These are phyloP conservation scores for Cinclus mexicanus DNA, from an alignment of 2,113 vertebrate species.

Conservation along the genomic window DNA sequence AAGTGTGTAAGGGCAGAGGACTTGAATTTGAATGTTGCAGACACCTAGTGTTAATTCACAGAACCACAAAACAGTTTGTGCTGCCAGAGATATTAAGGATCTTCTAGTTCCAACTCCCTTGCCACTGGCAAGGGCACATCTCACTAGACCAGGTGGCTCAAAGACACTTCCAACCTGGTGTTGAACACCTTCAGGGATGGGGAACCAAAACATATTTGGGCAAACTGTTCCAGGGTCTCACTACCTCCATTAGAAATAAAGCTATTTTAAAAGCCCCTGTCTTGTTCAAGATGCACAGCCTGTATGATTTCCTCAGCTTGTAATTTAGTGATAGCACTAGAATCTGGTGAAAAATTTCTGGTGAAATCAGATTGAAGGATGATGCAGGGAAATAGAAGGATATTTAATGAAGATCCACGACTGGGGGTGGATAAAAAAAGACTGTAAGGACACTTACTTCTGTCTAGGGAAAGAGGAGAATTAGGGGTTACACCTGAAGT, in stretches of 20 bases:
- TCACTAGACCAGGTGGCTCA: too few relatives aligned
- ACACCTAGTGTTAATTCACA: background rate
- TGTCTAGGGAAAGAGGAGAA: background rate
- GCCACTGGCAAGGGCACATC: background rate
- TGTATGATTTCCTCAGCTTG: background rate
- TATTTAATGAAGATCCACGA: background rate
- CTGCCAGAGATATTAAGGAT: background rate
- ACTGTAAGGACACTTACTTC: background rate
- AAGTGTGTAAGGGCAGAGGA: background rate
- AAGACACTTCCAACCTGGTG: background rate
- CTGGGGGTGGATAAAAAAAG: background rate
- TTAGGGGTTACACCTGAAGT: background rate
- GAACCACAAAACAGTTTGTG: background rate
- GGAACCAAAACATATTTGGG: background rate
- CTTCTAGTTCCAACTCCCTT: background rate
- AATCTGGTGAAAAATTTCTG: background rate
- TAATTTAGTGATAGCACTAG: background rate
- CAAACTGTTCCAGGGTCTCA: background rate
- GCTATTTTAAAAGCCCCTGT: accelerated
- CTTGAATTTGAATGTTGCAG: background rate
- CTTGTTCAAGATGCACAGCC: background rate
- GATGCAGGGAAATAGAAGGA: background rate
- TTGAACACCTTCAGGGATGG: background rate
- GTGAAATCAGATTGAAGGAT: background rate
- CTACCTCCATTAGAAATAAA: background rate